Evolutionary conservation across 2,888 invertebrate species (phyloP).

Genomic region (Cantharis flavilabris): DNA sequence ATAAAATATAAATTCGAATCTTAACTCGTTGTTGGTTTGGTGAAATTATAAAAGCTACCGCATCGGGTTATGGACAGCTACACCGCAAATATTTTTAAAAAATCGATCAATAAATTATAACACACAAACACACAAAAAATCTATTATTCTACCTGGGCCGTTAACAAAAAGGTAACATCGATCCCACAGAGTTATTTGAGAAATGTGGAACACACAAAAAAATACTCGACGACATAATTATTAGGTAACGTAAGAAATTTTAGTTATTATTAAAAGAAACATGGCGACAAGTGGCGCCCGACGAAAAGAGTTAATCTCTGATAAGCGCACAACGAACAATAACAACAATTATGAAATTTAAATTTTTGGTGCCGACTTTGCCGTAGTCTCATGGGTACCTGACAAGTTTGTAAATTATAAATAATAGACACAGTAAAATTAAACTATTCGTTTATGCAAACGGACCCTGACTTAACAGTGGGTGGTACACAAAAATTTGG

Average conservation of each 20-base stretch:
- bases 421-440: not conserved
- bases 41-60: not conserved
- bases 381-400: not conserved
- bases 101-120: not conserved
- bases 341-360: not conserved
- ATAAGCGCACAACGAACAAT: not conserved
- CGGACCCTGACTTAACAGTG: not conserved
- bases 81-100: not conserved
- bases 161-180: not conserved
- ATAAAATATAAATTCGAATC: not conserved
- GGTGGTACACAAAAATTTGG: constrained; percentile 1
- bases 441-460: constrained; percentile 3
- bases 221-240: not conserved
- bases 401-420: constrained; percentile 1
- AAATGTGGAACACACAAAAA: not conserved
- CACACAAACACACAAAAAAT: not conserved
- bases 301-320: not conserved
- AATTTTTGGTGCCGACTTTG: not conserved
- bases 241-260: not conserved
- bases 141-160: not conserved
- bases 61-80: not conserved
- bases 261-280: not conserved
- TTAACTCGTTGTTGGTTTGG: not conserved
- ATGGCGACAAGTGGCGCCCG: not conserved
- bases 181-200: not conserved